A percentile compares a stretch with the other conserved stretches of the same genome.
These are phyloP conservation scores for Cotesia glomerata DNA, from an alignment of 1,140 invertebrate genomes.

Conservation along the genomic window DNA sequence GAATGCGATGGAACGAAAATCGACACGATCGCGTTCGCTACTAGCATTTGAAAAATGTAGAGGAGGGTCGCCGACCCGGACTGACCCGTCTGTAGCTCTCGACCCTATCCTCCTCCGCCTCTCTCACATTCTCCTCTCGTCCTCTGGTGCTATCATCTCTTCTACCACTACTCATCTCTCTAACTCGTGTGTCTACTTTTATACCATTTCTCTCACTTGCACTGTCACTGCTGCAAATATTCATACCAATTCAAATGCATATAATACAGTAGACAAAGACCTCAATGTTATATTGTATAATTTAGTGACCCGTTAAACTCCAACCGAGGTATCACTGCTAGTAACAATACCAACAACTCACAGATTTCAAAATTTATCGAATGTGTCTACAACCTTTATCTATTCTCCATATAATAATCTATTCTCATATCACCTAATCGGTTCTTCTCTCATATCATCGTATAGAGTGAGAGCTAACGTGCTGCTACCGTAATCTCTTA, in stretches of 20 bases:
- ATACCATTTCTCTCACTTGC: background rate
- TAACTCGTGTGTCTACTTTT: slow-evolving; percentile 13
- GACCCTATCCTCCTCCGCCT: slow-evolving; percentile 10
- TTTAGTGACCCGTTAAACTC: background rate
- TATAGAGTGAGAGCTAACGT: too few relatives aligned
- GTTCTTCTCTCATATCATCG: slow-evolving; percentile 5
- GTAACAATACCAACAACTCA: background rate
- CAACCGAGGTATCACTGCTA: slow-evolving; percentile 12
- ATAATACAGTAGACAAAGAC: background rate
- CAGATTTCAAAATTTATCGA: background rate
- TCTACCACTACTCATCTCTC: background rate
- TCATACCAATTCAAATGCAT: background rate
- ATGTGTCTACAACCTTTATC: background rate
- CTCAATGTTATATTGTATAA: too few relatives aligned
- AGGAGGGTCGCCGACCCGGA: slow-evolving; percentile 26
- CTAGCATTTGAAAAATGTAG: slow-evolving; percentile 25
- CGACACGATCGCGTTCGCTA: slow-evolving; percentile 15
- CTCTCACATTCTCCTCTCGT: slow-evolving; percentile 21
- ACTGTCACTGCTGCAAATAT: background rate
- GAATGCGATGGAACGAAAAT: slow-evolving; percentile 15
- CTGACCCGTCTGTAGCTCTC: slow-evolving; percentile 20
- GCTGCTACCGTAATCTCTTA: slow-evolving; percentile 19
- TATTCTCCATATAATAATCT: background rate
- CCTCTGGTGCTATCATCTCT: background rate
- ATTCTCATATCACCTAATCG: background rate